Evolutionary conservation across 2,113 vertebrate species (phyloP), one percentile per base, ranked within the genome.

Genomic region (Bubo scandiacus): DNA sequence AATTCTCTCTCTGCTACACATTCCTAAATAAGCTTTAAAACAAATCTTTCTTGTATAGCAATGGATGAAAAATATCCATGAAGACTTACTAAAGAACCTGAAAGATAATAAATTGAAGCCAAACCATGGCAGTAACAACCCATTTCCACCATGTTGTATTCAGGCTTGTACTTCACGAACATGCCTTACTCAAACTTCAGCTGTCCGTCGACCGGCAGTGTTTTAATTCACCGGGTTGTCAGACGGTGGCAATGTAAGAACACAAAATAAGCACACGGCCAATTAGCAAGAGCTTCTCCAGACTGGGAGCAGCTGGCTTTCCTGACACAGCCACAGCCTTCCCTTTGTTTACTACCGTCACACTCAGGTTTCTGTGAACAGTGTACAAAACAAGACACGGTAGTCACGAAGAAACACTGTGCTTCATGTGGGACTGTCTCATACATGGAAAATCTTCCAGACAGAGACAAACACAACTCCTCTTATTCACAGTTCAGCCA

Each of bases 191-290:
- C 32, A 66, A 36, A 52, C 62, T 38, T 45, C 63, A n/a, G 63
- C 59, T 5, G 19, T 5, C 12, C 2, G 1, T 17, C 0, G 10
- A 34, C 49, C 4, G 5, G n/a, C 63, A 59, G 52, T 23, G 70
- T 38, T 91, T 96, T 75, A 70, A 89, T 97, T 83, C 67, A 13
- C 67, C 2, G 2, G n/a, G 7, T 71, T 86, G 96, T 97, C 97
- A 72, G 92, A 96, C 84, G 96, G 96, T 97, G 96, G 96, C 96
- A 95, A 97, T 95, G 45, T 96, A 95, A 79, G 95, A 92, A 81
- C 93, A 87, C 42, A 36, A 7, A 94, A 95, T 18, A 38, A 92
- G 29, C 86, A 57, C 59, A 40, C 1, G 30, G 67, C 27, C 70
- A 65, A n/a, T 66, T 52, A 82, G 27, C 1, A 3, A n/a, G 10